These are phyloP conservation scores for Spheniscus humboldti DNA, from an alignment of 2,797 vertebrate genomes.

Conservation along the genomic window DNA sequence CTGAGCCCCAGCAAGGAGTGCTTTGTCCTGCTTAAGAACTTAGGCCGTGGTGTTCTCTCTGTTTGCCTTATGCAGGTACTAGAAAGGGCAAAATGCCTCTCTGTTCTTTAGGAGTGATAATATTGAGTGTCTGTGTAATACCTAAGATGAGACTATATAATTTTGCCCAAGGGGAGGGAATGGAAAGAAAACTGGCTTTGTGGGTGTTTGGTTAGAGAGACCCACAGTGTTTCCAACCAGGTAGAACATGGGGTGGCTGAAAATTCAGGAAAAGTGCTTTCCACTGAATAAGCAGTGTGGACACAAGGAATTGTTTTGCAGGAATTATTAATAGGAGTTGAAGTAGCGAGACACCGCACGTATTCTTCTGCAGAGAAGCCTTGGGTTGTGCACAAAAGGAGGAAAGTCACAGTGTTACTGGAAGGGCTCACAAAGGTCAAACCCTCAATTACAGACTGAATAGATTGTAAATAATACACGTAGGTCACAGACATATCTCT, in stretches of 20 bases:
- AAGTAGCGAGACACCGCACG: rapidly evolving
- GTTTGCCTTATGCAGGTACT: background rate
- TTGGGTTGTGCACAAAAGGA: background rate
- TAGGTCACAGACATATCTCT: slow-evolving; percentile 52
- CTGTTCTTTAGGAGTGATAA: background rate
- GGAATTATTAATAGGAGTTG: background rate
- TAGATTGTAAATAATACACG: slow-evolving; percentile 62
- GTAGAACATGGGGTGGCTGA: background rate
- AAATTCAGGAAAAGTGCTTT: background rate
- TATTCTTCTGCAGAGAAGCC: background rate
- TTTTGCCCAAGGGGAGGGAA: background rate
- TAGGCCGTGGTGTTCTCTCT: no score
- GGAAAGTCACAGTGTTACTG: background rate
- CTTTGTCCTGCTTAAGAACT: no score
- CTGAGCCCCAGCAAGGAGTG: background rate
- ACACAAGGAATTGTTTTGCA: background rate
- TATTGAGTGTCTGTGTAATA: background rate
- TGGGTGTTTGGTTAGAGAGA: background rate
- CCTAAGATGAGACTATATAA: background rate
- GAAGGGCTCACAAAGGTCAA: slow-evolving; percentile 61
- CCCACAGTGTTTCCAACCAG: background rate
- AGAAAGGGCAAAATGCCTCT: background rate
- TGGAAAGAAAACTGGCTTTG: background rate
- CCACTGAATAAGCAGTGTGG: background rate
- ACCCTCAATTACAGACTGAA: slow-evolving; percentile 56